Evolutionary conservation across 2,113 vertebrate genomes (phyloP), one percentile per base, ranked within the genome.

Genomic region (Nicator chloris): DNA sequence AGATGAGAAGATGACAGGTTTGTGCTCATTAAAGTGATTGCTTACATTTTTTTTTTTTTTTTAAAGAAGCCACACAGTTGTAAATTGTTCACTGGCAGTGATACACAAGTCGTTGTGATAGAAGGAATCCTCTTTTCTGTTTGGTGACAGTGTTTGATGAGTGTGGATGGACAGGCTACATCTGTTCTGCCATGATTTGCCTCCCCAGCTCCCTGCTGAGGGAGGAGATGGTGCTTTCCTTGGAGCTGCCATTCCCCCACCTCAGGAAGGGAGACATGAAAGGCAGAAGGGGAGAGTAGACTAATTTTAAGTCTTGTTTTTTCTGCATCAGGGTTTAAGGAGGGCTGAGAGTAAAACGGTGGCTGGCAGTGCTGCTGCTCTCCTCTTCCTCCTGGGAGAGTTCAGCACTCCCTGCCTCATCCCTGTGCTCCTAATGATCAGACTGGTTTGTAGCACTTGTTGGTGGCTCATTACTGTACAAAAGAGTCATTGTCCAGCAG

Each of bases 401-500:
- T 60, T 91, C n/a, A 61, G 47, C 40, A 14, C 37, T 4, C 60
- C 66, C 35, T 66, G 54, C 68, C 3, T 0, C 47, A 61, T 88
- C 82, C 54, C 64, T 31, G 6, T 68, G 54, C 68, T 90, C 24
- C 57, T 94, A 92, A 83, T 78, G 95, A 92, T 94, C 84, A 44
- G 28, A 59, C 47, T 88, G 53, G 30, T 65, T 86, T 81, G 72
- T 88, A 86, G 76, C 69, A 78, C 79, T 88, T 92, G 92, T 77
- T 92, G 90, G 15, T 75, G 66, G 79, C 94, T 96, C 90, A 81
- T 97, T 96, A 90, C 72, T 44, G 82, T 71, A 53, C 90, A 71
- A 83, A 93, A 66, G 76, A 78, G 64, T 66, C 73, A 81, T 91
- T 93, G 88, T 93, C 71, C 92, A 83, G 59, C 92, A 88, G 90